These are phyloP conservation scores for Lycophotia porphyrea DNA, from an alignment of 2,888 invertebrate species.

Conservation along the genomic window DNA sequence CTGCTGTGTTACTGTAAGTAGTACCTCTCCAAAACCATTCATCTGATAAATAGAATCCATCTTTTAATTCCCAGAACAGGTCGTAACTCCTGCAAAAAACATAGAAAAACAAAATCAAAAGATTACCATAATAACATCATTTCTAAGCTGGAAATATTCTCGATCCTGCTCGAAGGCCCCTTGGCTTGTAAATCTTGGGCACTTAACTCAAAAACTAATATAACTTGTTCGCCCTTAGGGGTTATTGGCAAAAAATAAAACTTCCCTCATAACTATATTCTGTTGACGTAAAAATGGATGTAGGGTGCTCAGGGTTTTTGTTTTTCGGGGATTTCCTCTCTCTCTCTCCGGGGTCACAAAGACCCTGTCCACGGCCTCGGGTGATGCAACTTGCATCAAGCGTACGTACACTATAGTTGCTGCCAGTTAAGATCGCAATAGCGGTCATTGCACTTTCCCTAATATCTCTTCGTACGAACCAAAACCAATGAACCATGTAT, in stretches of 20 bases:
- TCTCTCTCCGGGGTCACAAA: no score
- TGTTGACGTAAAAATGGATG: slow-evolving; percentile 60
- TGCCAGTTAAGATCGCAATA: no score
- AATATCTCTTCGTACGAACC: no score
- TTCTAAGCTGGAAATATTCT: slow-evolving; percentile 45
- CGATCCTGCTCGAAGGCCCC: slow-evolving; percentile 31
- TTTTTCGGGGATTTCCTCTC: neutral
- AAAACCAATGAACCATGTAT: no score
- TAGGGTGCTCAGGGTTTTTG: slow-evolving; percentile 29
- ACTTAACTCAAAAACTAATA: slow-evolving; percentile 72
- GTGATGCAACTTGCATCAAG: neutral
- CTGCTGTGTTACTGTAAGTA: no score
- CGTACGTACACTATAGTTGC: neutral
- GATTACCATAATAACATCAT: slow-evolving; percentile 61
- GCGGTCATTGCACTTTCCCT: no score
- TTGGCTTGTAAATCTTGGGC: slow-evolving; percentile 57
- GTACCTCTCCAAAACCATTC: neutral
- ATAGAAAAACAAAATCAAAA: slow-evolving; percentile 31
- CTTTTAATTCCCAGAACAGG: slow-evolving; percentile 27
- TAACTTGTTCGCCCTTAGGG: slow-evolving; percentile 68
- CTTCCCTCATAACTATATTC: slow-evolving; percentile 54
- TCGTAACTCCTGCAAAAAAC: slow-evolving; percentile 3
- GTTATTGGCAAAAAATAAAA: slow-evolving; percentile 68
- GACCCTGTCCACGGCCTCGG: neutral
- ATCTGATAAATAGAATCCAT: slow-evolving; percentile 1